phyloP scores from a whole-genome alignment of 2,113 vertebrate species.

The Xenopus tropicalis region DNA sequence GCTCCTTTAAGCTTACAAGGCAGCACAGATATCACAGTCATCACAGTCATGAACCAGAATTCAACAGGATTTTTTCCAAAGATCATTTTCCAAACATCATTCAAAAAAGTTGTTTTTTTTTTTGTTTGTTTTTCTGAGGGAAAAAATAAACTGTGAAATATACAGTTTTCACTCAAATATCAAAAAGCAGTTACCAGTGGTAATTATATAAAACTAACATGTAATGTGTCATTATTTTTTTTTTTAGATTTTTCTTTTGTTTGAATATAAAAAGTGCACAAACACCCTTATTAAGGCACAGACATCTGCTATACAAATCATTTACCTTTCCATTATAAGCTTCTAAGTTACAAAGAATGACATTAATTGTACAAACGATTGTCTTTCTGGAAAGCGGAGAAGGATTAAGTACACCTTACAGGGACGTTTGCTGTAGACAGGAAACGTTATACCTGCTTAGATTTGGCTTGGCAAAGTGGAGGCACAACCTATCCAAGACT shows the following conservation, averaged over 20 bases:
- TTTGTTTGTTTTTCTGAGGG: neutral
- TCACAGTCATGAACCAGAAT: constrained; percentile 66
- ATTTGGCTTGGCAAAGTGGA: constrained; percentile 18
- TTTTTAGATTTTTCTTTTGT: constrained; percentile 50
- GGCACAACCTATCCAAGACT: constrained; percentile 13
- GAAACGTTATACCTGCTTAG: neutral
- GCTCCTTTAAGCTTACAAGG: constrained; percentile 56
- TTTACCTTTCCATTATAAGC: constrained; percentile 33
- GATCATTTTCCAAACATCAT: constrained; percentile 53
- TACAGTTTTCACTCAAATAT: constrained; percentile 50
- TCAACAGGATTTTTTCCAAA: constrained; percentile 43
- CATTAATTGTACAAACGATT: constrained; percentile 40
- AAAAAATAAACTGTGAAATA: constrained; percentile 43
- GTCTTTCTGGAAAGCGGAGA: constrained; percentile 31
- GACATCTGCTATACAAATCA: constrained; percentile 68
- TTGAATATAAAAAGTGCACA: constrained; percentile 75
- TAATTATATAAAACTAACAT: constrained; percentile 58
- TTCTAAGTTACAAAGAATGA: constrained; percentile 35
- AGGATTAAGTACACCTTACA: neutral
- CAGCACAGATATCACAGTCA: constrained; percentile 55
- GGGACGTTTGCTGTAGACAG: neutral
- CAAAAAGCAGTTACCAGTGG: constrained; percentile 53
- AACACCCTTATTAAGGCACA: constrained; percentile 77
- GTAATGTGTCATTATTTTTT: constrained; percentile 45
- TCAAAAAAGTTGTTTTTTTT: constrained; percentile 7